Conservation (phyloP, 2,113 vertebrate genomes). For the Nematolebias whitei region DNA sequence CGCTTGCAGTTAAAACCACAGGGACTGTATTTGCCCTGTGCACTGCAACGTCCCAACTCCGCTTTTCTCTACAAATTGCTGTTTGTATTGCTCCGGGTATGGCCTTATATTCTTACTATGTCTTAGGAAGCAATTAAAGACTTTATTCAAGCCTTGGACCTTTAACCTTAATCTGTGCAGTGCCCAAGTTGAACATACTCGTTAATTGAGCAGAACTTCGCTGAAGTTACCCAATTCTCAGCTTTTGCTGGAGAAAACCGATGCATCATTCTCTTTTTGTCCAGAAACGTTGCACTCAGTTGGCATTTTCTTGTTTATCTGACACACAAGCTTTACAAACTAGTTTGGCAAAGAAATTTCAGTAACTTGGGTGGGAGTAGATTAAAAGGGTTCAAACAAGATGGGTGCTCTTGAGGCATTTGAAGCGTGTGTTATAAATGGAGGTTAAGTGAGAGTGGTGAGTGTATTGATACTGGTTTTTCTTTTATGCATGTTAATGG, state of each 20-base stretch:
- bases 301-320: too few relatives aligned
- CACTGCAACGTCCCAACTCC: conserved; percentile 28
- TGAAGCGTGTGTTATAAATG: conserved; percentile 12
- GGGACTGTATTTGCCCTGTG: conserved; percentile 34
- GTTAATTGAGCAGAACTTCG: not conserved
- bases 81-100: not conserved
- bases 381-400: conserved; percentile 23
- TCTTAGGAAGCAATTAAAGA: conserved; percentile 50
- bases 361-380: conserved; percentile 15
- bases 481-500: not conserved
- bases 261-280: not conserved
- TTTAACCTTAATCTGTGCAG: conserved; percentile 22
- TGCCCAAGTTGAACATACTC: not conserved
- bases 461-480: not conserved
- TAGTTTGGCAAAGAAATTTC: conserved; percentile 39
- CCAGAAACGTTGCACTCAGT: conserved; percentile 11
- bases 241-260: not conserved
- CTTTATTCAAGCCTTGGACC: conserved; percentile 41
- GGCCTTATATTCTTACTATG: conserved; percentile 10
- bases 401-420: conserved; percentile 9
- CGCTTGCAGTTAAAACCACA: conserved; percentile 48
- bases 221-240: not conserved
- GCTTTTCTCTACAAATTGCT: conserved; percentile 45
- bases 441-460: conserved; percentile 5
- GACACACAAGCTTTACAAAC: conserved; percentile 11